Percentiles rank a stretch among this genome's conserved stretches.
These are phyloP conservation scores for Alaudala cheleensis DNA, from an alignment of 2,113 vertebrate species.

Conservation along the genomic window DNA sequence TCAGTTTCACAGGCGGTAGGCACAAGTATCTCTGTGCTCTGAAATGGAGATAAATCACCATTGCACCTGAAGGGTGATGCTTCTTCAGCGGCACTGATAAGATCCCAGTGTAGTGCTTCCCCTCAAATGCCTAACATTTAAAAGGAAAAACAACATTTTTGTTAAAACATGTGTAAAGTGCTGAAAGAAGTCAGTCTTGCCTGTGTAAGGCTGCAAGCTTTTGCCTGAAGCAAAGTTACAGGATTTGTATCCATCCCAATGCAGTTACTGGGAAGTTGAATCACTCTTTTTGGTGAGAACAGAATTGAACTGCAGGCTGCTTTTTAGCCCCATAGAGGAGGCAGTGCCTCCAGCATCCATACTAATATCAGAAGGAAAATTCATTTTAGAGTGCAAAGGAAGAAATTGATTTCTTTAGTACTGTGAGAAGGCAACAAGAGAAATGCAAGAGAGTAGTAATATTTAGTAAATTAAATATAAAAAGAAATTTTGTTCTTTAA, in stretches of 20 bases:
- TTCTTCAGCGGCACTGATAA: not conserved
- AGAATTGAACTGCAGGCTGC: not conserved
- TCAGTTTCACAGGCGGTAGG: not conserved
- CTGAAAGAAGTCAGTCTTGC: not conserved
- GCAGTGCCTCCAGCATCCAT: not conserved
- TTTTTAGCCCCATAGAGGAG: not conserved
- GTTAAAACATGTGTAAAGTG: not conserved
- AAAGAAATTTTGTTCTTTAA: slow-evolving; percentile 30
- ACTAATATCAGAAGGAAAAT: slow-evolving; percentile 19
- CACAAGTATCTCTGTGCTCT: not conserved
- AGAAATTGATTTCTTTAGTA: not conserved
- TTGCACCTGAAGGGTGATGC: not conserved
- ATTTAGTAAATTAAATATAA: slow-evolving; percentile 50
- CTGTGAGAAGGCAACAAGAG: not conserved
- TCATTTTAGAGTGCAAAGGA: not conserved
- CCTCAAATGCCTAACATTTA: not conserved
- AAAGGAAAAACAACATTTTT: not conserved
- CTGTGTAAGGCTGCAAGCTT: rapidly evolving
- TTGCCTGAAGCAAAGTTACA: not conserved
- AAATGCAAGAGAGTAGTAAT: slow-evolving; percentile 34
- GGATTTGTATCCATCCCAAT: not conserved
- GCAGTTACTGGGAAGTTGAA: not conserved
- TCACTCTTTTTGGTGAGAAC: not conserved
- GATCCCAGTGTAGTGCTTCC: not conserved
- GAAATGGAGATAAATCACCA: not conserved